phyloP scores from a whole-genome alignment of 2,797 vertebrate genomes.

The Triplophysa yarkandensis region DNA sequence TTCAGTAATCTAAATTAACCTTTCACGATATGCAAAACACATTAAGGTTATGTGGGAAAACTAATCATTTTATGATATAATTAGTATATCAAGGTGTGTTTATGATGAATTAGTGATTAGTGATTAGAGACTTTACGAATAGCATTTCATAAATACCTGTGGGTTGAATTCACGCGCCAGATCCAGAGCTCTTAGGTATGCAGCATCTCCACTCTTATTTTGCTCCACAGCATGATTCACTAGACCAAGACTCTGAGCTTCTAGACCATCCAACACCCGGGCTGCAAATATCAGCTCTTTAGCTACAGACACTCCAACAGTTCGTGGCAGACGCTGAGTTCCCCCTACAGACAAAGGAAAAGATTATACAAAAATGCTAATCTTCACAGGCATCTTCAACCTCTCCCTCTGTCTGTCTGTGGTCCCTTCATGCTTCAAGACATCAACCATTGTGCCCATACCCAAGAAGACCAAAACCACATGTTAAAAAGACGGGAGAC shows the following conservation, averaged over 20 bases:
- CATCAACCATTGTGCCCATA: too few species aligned
- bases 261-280: conserved; percentile 83
- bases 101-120: neutral
- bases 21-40: neutral
- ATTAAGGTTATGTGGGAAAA: neutral
- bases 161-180: conserved; percentile 91
- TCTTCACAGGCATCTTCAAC: neutral
- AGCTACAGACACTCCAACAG: conserved; percentile 85
- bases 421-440: too few species aligned
- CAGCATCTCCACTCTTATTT: conserved; percentile 88
- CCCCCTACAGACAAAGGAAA: conserved; percentile 65
- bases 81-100: neutral
- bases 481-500: neutral
- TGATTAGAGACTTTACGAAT: neutral
- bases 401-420: too few species aligned
- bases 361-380: neutral
- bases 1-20: neutral
- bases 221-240: conserved; percentile 90
- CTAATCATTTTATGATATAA: neutral
- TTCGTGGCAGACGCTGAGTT: conserved; percentile 90
- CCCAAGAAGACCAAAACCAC: too few species aligned
- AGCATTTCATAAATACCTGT: conserved; percentile 76
- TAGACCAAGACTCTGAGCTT: conserved; percentile 86
- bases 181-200: conserved; percentile 87
- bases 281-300: conserved; percentile 97